phyloP scores from a whole-genome alignment of 1,140 invertebrate species.

The Anoplolepis gracilipes region DNA sequence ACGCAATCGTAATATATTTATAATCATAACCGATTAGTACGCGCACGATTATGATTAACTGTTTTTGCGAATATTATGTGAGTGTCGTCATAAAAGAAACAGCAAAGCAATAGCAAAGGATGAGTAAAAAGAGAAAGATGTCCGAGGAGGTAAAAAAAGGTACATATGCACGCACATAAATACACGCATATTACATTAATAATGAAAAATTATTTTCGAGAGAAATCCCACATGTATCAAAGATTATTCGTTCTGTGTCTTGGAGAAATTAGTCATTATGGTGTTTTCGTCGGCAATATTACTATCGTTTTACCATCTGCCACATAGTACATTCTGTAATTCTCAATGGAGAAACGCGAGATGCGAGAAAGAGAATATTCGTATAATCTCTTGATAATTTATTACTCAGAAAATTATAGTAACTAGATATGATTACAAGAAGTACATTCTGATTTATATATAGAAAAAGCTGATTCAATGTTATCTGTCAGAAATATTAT shows the following conservation, averaged over 20 bases:
- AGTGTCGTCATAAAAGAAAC: no score
- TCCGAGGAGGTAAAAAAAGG: background rate
- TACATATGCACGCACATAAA: no score
- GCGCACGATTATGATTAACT: no score
- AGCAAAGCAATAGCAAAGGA: background rate
- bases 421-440: background rate
- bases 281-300: background rate
- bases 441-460: background rate
- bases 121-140: background rate
- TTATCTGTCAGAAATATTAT: background rate
- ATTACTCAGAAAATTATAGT: slow-evolving; percentile 39
- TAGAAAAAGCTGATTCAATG: background rate
- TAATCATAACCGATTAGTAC: no score
- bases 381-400: background rate
- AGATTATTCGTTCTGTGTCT: background rate
- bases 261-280: slow-evolving; percentile 2
- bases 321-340: background rate
- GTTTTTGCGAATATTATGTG: no score
- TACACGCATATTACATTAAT: background rate
- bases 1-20: no score
- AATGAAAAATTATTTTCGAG: background rate
- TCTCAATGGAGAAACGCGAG: slow-evolving; percentile 12
- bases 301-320: background rate
- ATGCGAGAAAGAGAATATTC: background rate
- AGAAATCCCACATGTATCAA: background rate